These are phyloP conservation scores for Zapornia atra DNA, from an alignment of 2,113 vertebrate species.

Conservation along the genomic window DNA sequence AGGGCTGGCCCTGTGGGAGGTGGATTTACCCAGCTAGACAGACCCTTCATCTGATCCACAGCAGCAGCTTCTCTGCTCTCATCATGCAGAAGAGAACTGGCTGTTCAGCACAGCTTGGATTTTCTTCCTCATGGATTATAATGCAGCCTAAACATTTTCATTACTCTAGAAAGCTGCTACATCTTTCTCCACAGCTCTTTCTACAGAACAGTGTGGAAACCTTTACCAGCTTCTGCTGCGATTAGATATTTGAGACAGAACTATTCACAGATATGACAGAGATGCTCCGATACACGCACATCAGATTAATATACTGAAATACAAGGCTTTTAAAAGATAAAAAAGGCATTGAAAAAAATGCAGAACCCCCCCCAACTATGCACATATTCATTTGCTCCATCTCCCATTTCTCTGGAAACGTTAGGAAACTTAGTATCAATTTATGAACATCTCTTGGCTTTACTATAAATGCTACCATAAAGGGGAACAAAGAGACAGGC, in stretches of 20 bases:
- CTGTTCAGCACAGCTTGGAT: neutral
- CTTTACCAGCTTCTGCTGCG: neutral
- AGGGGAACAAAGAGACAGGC: neutral
- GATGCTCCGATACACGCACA: neutral
- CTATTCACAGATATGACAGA: neutral
- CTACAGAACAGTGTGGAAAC: neutral
- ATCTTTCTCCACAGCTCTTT: neutral
- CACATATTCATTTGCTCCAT: neutral
- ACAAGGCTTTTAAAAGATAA: neutral
- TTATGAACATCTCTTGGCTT: neutral
- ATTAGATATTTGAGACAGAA: slow-evolving; percentile 38
- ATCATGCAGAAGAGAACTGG: neutral
- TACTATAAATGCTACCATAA: neutral
- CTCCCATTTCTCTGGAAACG: neutral
- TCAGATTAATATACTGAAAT: slow-evolving; percentile 20
- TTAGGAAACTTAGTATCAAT: neutral
- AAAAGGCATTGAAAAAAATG: neutral
- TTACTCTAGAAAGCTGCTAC: neutral
- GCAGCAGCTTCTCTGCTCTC: neutral
- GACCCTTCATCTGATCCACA: neutral
- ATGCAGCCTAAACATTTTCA: neutral
- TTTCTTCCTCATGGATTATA: neutral
- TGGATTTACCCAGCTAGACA: neutral
- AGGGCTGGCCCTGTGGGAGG: neutral
- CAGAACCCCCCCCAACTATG: neutral